Evolutionary conservation across 30 jellyfish, hydroid and myxozoan species (phyloP).

Genomic region (Catostylus mosaicus): DNA sequence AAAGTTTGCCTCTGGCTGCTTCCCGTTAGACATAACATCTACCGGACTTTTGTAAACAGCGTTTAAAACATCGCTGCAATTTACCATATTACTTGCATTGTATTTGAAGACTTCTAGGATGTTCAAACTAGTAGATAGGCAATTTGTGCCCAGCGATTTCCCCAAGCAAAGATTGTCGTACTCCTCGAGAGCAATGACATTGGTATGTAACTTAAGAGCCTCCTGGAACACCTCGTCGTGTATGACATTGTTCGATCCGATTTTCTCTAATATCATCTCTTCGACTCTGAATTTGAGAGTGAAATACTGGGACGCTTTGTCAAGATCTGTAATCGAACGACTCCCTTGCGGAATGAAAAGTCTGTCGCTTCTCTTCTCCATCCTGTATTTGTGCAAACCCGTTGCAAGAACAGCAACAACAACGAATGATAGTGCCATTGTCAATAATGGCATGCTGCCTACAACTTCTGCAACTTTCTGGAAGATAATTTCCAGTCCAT

Average conservation of each 20-base stretch:
- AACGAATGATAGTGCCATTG: constrained; percentile 37
- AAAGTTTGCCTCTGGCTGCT: constrained; percentile 58
- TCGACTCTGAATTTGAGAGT: constrained; percentile 59
- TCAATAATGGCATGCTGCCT: constrained; percentile 41
- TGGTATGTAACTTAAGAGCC: constrained; percentile 59
- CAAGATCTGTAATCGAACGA: constrained; percentile 75
- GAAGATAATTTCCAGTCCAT: constrained; percentile 64
- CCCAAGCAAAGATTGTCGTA: constrained; percentile 58
- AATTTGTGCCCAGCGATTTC: constrained; percentile 1
- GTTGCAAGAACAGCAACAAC: constrained; percentile 61
- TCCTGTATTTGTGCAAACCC: constrained; percentile 62
- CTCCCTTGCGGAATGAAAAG: constrained; percentile 85
- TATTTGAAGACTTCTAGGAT: constrained; percentile 58
- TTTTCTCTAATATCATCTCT: constrained; percentile 62
- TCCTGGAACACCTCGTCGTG: constrained; percentile 45
- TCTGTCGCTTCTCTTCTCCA: constrained; percentile 78
- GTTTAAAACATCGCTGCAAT: constrained; percentile 47
- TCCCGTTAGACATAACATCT: constrained; percentile 58
- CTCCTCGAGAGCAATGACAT: constrained; percentile 27
- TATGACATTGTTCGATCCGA: constrained; percentile 29
- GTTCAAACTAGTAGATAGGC: constrained; percentile 32
- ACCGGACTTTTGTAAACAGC: constrained; percentile 37
- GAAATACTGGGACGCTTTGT: constrained; percentile 66
- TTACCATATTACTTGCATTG: constrained; percentile 25
- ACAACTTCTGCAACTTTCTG: constrained; percentile 61